Evolutionary conservation across 1,140 invertebrate species (phyloP), one percentile per base, ranked within the genome.

Genomic region (Saccostrea cuccullata): DNA sequence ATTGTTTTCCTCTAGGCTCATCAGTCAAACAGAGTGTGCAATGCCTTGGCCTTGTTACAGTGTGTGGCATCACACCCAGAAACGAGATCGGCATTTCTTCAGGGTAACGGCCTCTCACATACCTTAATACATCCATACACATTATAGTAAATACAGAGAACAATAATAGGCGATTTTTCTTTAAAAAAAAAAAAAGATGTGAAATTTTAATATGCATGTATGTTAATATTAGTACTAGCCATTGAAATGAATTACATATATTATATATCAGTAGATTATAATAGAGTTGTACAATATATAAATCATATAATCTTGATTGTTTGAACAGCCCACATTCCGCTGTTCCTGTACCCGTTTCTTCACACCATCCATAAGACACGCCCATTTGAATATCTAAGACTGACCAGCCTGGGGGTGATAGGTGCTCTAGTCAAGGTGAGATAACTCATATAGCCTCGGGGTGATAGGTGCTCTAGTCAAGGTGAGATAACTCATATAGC

Each of bases 51-150:
- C 0, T 95, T 99, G 55, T 96, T 99, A 89, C 99, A 99, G 93
- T 99, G 99, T 96, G 98, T 99, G n/a, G 99, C 99, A 4, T 99
- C 98, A 55, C 99, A 99, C 95, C 98, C 98, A 13, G 99, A 99
- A 94, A 99, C 99, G 0, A 96, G 99, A 91, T 98, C 98, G 56
- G 97, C 97, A 73, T 99, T 99, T 95, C 95, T 99, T 58, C 96
- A 98, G 92, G 96, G 96, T 97, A 91, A 86, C 82, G 36, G 6
- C 20, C 13, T 73, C 23, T 60, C 58, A 60, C 15, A 64, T 64
- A 64, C 17, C n/a, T 64, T 64, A 20, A 17, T 60, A 17, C 17
- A 8, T n/a, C 6, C 58, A n/a, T 6, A 1, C 4, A 58, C 56
- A 58, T 64, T 64, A 8, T 20, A 64, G 58, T 64, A 1, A 64